Evolutionary conservation across 2,113 vertebrate species (phyloP), one percentile per base, ranked within the genome.

Genomic region (Erpornis zantholeuca): DNA sequence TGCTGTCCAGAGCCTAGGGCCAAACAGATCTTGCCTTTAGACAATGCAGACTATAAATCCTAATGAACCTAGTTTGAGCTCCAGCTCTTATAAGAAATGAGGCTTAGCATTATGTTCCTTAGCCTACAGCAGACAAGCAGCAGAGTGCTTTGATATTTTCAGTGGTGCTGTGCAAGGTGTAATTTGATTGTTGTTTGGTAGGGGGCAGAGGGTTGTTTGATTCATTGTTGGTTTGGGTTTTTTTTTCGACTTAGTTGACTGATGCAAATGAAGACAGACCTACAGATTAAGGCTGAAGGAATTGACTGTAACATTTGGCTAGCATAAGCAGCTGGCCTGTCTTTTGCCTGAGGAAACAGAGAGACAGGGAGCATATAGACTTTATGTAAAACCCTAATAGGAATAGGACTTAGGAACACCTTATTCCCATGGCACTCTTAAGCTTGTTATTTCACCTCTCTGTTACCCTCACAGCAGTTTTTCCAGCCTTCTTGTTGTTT

Each of bases 301-400:
- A 88, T 12, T 90, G 54, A 66, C 56, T 88, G 28, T 90, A 94
- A 63, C 35, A 56, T 90, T 90, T 93, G 90, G 64, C 56, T 88
- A 83, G 64, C 13, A 2, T 86, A 90, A 42, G 31, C 87, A 93
- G 47, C 47, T 28, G 88, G 59, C 29, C 40, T 86, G 59, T 71
- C 86, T 92, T 88, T 87, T 88, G 85, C 92, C 84, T 81, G 76
- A 91, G 93, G 87, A 96, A 86, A 90, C 17, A 38, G 60, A 45
- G 72, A 88, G 63, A 63, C n/a, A 70, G 38, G 71, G 33, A 85
- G 42, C 57, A 69, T 50, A 66, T 35, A 92, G 70, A 65, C 70
- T 86, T 90, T 36, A 63, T 87, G 81, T 82, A 91, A 92, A 94
- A 92, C 36, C 22, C 47, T 66, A 93, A 93, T 40, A 94, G 60